phyloP scores from a whole-genome alignment of 92 coral and sea anemone genomes.

The Ricordea florida region DNA sequence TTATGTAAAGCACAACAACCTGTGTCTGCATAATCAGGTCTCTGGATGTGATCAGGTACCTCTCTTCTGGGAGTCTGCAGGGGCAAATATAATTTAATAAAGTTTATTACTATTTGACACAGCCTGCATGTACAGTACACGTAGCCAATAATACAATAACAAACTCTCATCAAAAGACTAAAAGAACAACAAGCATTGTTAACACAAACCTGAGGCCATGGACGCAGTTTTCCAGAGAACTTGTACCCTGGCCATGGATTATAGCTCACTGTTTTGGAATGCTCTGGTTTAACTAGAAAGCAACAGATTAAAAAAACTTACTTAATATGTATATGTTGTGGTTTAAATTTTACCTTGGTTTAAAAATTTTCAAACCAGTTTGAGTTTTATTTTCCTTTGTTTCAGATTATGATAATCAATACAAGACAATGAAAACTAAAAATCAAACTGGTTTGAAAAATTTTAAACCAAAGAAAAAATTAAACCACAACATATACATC shows the following conservation, averaged over 20 bases:
- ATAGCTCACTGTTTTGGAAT: constrained; percentile 36
- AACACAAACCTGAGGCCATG: constrained; percentile 80
- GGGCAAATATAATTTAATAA: not conserved
- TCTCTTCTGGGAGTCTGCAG: constrained; percentile 68
- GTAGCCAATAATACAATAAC: not conserved
- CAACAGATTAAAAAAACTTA: too few relatives aligned
- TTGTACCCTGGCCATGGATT: constrained; percentile 93
- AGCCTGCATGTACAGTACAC: not conserved
- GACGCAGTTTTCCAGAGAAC: constrained; percentile 78
- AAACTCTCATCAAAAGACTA: not conserved
- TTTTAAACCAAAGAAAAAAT: too few relatives aligned
- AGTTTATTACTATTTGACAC: not conserved
- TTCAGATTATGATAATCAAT: too few relatives aligned
- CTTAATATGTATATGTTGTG: too few relatives aligned
- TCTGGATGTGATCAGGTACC: constrained; percentile 78
- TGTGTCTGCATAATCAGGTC: constrained; percentile 95
- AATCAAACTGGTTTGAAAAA: too few relatives aligned
- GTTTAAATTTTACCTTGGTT: too few relatives aligned
- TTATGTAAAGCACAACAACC: constrained; percentile 32
- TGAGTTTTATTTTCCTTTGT: too few relatives aligned
- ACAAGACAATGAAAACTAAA: too few relatives aligned
- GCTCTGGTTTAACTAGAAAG: not conserved
- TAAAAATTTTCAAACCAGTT: too few relatives aligned
- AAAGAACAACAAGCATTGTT: not conserved
- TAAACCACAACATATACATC: too few relatives aligned